Evolutionary conservation across 2,888 invertebrate genomes (phyloP), one percentile per base, ranked within the genome.

Genomic region (Elgonia sp.): DNA sequence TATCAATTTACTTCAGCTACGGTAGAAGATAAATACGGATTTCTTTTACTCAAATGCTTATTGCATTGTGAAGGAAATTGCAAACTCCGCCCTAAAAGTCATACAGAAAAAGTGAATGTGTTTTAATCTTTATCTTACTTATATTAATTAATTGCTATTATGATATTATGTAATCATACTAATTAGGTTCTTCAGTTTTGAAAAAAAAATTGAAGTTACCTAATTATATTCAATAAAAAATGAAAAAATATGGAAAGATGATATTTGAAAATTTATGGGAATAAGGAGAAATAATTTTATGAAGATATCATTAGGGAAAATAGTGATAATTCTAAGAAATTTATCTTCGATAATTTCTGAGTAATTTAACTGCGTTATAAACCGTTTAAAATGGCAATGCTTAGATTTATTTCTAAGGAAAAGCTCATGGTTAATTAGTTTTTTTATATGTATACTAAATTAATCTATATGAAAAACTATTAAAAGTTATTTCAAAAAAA

Each of bases 1-100:
- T 82, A 82, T 75, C 73, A 46, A 46, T 65, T 75, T 73, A 65
- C 82, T 67, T 55, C 18, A 67, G 75, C 57, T 7, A 29, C 21
- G 18, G 20, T 46, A 16, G 67, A 55, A 67, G 57, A 82, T 75
- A 82, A 75, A 82, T 57, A 57, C 40, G 46, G 46, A 67, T 82
- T 75, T 82, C 18, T 67, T 82, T 67, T 75, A 29, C 57, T 63
- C 63, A 53, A 82, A 67, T 82, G 57, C 73, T 63, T 39, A 40
- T 67, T 77, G 62, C 70, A 84, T 84, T 84, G 72, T 84, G 21
- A 84, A 84, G 84, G 65, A 84, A 77, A 84, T 84, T 84, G 57
- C 84, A 63, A 84, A 77, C 84, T 63, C 84, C 84, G 72, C 84
- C 77, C 63, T 77, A 39, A 70, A 72, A 29, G 10, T 63, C 55